phyloP scores from a whole-genome alignment of 2,888 invertebrate species.

The Hedychridium roseum region DNA sequence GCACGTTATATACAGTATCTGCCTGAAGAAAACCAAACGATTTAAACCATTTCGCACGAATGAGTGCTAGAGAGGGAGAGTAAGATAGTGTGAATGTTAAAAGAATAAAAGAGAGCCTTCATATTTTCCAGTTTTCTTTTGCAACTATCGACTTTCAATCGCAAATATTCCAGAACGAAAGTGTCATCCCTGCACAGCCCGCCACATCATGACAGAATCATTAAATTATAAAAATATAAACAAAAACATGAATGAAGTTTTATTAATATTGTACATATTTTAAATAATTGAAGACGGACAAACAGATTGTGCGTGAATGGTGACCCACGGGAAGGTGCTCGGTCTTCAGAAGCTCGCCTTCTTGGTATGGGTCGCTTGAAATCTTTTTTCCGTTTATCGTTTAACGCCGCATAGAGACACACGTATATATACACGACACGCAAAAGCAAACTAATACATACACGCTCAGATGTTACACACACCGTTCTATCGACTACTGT shows the following conservation, averaged over 20 bases:
- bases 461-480: constrained; percentile 29
- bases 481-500: constrained; percentile 49
- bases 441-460: constrained; percentile 24
- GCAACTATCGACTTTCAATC: no score
- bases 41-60: no score
- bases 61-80: constrained; percentile 25
- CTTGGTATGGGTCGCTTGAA: constrained; percentile 39
- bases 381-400: constrained; percentile 51
- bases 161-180: constrained; percentile 25
- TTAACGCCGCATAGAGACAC: constrained; percentile 44
- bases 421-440: constrained; percentile 13
- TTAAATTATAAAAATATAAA: constrained; percentile 49
- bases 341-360: constrained; percentile 30
- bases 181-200: constrained; percentile 51
- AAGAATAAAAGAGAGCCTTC: no score
- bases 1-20: constrained; percentile 19
- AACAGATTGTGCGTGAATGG: constrained; percentile 54
- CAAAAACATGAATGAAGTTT: constrained; percentile 36
- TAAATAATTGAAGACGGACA: constrained; percentile 60
- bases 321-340: constrained; percentile 40
- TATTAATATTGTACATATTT: constrained; percentile 62
- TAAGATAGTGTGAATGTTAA: no score
- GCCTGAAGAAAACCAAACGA: no score
- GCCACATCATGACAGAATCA: constrained; percentile 50
- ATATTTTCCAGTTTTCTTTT: constrained; percentile 18